Base-by-base conservation (phyloP, 2,888 invertebrate species). In the Mythimna ferrago region DNA sequence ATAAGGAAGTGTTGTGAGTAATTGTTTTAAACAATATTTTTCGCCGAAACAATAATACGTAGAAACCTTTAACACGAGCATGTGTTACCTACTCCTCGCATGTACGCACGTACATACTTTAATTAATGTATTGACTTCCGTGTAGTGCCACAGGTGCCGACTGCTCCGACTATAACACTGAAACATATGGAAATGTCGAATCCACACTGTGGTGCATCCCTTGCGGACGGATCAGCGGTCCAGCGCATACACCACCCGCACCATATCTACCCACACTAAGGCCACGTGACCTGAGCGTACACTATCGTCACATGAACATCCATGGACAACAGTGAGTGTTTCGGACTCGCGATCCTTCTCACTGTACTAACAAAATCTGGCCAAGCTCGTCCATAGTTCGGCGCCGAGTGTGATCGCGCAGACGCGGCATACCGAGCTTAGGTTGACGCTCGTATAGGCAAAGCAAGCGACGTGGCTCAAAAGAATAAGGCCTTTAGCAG, bases 1-100 rank as follows among this genome's bases (percentile, higher is more conserved):
- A 76, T 71, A 66, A 81, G 82, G 82, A 83, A 81, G 68, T 78
- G 35, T 51, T 26, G n/a, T 56, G 69, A 71, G 44, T 66, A 66
- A 78, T 79, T 71, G 58, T 71, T 71, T 38, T 48, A 44, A 54
- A 66, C 6, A 32, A 64, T 35, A 69, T 62, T 76, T 74, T 72
- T 68, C 71, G 54, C 66, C 56, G 58, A 80, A 84, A 69, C 41
- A 58, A 54, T 48, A 56, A 66, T 57, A 38, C 76, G 61, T n/a
- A 73, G 56, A 61, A 73, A 79, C 66, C 19, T 64, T 78, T 48
- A 32, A 26, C 16, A 11, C 19, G 14, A 56, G 10, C 66, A 26
- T 26, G 16, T 10, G 21, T 11, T 48, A 14, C 44, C 64, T 32
- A 5, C 48, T 14, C 6, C 38, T 35, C 38, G 26, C 26, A 5